Evolutionary conservation across 2,888 invertebrate genomes (phyloP), one percentile per base, ranked within the genome.

Genomic region (Scelioninae gen. 1): DNA sequence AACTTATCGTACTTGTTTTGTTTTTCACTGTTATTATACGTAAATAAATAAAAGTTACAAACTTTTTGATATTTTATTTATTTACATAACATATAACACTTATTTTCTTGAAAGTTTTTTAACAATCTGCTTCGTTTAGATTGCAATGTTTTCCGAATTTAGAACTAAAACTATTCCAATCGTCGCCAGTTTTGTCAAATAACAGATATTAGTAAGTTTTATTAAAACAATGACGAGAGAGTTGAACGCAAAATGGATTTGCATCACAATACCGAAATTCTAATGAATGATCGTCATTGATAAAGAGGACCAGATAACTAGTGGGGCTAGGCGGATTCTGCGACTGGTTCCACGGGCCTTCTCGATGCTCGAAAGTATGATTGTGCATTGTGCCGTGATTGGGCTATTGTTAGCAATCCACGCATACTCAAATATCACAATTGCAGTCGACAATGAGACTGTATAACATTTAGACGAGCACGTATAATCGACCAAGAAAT

Each of bases 301-400:
- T 75, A 60, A 72, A 72, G 60, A 55, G 34, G 34, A 68, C 43
- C 38, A 38, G 63, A 60, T 78, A 78, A 78, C 69, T 71, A 56
- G 55, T 40, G 16, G 16, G 13, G 16, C 34, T 31, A 34, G 32
- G 23, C 11, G 78, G 38, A 56, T 72, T 71, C 51, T 51, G 68
- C 58, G 43, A 38, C 55, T 45, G 15, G 68, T 65, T 58, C 55
- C 31, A 47, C 6, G 31, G 38, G 72, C 53, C 63, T 76, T 60
- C 31, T 51, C 45, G 47, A 66, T 47, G 69, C 55, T 66, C 74
- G 49, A 78, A 78, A 79, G 84, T 82, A 80, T 85, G 79, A 86
- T 86, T 86, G 84, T 83, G 71, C 84, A 81, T 84, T 84, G 85
- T 85, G 74, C 77, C 58, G 80, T 84, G 85, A 86, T 86, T 85